phyloP scores from a whole-genome alignment of 1,140 invertebrate species.

The Bombus turneri region DNA sequence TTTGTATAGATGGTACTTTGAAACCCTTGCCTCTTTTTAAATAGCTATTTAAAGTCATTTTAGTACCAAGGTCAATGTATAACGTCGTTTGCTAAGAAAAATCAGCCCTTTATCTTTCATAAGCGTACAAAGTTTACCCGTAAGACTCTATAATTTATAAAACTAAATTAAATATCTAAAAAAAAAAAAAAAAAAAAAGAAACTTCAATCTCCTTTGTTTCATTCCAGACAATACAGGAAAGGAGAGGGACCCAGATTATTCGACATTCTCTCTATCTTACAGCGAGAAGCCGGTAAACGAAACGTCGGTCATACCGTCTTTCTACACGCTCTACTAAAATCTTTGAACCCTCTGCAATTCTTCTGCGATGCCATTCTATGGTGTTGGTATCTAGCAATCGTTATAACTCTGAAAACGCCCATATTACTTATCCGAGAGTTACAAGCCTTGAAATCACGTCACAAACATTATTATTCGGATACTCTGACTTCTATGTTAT shows the following conservation, averaged over 20 bases:
- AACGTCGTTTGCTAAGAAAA: not conserved
- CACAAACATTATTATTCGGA: conserved; percentile 78
- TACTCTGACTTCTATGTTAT: conserved; percentile 76
- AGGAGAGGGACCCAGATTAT: conserved; percentile 54
- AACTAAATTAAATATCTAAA: not conserved
- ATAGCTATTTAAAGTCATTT: not conserved
- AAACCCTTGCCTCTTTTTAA: not conserved
- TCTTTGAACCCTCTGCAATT: conserved; percentile 73
- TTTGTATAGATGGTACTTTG: not conserved
- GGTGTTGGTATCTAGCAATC: conserved; percentile 73
- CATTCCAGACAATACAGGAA: conserved; percentile 69
- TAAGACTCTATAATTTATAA: not conserved
- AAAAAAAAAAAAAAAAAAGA: not conserved
- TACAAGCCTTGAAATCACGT: conserved; percentile 72
- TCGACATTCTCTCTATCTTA: conserved; percentile 55
- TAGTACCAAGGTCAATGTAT: not conserved
- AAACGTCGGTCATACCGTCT: conserved; percentile 66
- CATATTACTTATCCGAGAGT: conserved; percentile 71
- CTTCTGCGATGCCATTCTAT: conserved; percentile 45
- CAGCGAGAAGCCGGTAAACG: conserved; percentile 73
- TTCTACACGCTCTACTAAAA: conserved; percentile 62
- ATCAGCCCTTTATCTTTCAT: too few relatives aligned
- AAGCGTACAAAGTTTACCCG: too few relatives aligned
- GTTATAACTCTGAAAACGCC: conserved; percentile 72
- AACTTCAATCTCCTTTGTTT: not conserved